Percentiles rank a stretch among this genome's conserved stretches.
Evolutionary conservation across 2,888 invertebrate species (phyloP).

Genomic region (Lepas anatifera): DNA sequence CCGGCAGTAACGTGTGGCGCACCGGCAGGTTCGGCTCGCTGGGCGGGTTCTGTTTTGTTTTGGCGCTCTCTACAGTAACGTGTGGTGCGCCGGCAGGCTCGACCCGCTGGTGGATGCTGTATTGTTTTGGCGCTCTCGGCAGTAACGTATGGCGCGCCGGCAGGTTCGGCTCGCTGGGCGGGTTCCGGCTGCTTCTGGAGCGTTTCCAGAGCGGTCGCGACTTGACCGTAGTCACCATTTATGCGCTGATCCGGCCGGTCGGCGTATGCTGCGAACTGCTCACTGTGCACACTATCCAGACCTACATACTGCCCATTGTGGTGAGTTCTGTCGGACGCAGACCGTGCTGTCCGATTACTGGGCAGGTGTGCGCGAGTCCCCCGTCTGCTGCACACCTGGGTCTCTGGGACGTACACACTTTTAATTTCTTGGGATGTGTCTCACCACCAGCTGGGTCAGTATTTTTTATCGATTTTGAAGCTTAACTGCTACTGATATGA

Average conservation of each 20-base stretch:
- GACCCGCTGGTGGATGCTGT: background rate
- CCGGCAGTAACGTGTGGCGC: conserved; percentile 29
- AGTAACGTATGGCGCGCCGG: conserved; percentile 33
- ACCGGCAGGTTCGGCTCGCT: background rate
- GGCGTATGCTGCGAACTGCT: conserved; percentile 84
- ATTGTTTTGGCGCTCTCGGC: too few relatives aligned
- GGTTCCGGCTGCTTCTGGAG: conserved; percentile 73
- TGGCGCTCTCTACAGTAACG: too few relatives aligned
- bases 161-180: conserved; percentile 69
- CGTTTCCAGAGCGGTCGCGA: conserved; percentile 67
- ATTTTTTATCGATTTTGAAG: too few relatives aligned
- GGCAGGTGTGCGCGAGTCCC: too few relatives aligned
- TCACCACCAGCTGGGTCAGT: too few relatives aligned
- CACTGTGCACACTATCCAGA: conserved; percentile 77
- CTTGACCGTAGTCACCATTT: conserved; percentile 61
- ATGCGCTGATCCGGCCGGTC: conserved; percentile 75
- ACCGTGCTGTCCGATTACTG: too few relatives aligned
- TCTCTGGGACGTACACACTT: too few relatives aligned
- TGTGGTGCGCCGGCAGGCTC: background rate
- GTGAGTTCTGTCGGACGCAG: too few relatives aligned
- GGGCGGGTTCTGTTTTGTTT: too few relatives aligned
- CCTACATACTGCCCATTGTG: conserved; percentile 82
- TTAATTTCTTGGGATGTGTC: too few relatives aligned
- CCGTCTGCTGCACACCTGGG: too few relatives aligned
- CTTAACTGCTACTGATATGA: too few relatives aligned